Conservation (phyloP, 2,888 invertebrate genomes). For the Lamellibrachia columna region DNA sequence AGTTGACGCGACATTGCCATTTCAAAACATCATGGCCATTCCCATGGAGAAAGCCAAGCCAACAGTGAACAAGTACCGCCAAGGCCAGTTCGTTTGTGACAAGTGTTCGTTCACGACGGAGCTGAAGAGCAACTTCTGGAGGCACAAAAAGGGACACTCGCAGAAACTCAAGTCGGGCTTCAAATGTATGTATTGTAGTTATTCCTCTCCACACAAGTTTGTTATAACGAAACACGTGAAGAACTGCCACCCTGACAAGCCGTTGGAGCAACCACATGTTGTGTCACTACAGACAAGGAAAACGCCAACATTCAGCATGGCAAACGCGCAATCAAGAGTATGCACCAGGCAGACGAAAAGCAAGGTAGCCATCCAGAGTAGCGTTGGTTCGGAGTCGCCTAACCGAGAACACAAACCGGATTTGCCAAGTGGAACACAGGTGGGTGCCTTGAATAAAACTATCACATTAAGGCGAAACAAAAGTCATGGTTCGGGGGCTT, state of each 20-base stretch:
- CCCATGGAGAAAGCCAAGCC: background rate
- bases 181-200: background rate
- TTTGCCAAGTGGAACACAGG: background rate
- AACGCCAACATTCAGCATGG: background rate
- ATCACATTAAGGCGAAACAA: too few species aligned
- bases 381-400: background rate
- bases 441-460: background rate
- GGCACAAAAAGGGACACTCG: background rate
- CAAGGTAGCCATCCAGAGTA: background rate
- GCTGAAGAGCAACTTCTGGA: background rate
- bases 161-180: constrained; percentile 3
- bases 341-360: background rate
- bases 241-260: constrained; percentile 2
- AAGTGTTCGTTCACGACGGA: background rate
- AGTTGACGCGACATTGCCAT: constrained; percentile 2
- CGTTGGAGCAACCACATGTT: background rate
- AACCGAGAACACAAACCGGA: background rate
- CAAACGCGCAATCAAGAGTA: background rate
- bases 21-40: background rate
- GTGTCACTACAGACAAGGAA: background rate
- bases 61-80: background rate
- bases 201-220: background rate
- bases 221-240: background rate
- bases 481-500: too few species aligned
- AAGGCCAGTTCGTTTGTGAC: background rate